Evolutionary conservation across 2,888 invertebrate genomes (phyloP).

Genomic region (Dryobota labecula): DNA sequence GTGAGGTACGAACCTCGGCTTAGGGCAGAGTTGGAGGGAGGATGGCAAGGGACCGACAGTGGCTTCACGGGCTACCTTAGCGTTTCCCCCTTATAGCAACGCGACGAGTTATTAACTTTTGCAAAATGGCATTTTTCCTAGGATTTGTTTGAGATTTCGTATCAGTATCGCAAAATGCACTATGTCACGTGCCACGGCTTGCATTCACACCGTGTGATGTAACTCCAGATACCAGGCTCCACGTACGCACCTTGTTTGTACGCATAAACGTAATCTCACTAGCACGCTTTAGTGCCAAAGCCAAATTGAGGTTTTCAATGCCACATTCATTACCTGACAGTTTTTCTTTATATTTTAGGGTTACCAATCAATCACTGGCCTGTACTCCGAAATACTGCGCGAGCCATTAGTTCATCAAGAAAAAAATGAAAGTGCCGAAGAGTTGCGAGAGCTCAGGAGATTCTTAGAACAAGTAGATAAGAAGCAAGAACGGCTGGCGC

Average conservation of each 20-base stretch:
- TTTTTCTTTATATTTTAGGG: conserved; percentile 71
- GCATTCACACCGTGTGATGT: not conserved
- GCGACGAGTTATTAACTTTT: not conserved
- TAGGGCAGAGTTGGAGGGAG: too few species aligned
- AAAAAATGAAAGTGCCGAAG: conserved; percentile 63
- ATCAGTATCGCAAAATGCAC: not conserved
- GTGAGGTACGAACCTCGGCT: too few species aligned
- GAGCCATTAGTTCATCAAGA: conserved; percentile 73
- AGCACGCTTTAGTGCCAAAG: not conserved
- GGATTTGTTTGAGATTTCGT: not conserved
- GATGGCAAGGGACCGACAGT: too few species aligned
- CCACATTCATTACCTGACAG: conserved; percentile 35
- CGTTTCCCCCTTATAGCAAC: too few species aligned
- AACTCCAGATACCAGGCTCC: not conserved
- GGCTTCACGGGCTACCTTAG: too few species aligned
- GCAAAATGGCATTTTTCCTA: too few species aligned
- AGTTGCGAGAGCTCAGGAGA: conserved; percentile 75
- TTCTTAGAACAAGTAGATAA: conserved; percentile 77
- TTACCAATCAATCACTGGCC: conserved; percentile 82
- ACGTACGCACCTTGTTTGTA: not conserved
- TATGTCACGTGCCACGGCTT: not conserved
- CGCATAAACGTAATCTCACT: not conserved
- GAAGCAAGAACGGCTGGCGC: conserved; percentile 75
- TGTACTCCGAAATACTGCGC: conserved; percentile 80
- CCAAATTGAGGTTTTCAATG: not conserved